Base-by-base conservation (phyloP, 1,140 invertebrate species). In the Psilanteris sp. region DNA sequence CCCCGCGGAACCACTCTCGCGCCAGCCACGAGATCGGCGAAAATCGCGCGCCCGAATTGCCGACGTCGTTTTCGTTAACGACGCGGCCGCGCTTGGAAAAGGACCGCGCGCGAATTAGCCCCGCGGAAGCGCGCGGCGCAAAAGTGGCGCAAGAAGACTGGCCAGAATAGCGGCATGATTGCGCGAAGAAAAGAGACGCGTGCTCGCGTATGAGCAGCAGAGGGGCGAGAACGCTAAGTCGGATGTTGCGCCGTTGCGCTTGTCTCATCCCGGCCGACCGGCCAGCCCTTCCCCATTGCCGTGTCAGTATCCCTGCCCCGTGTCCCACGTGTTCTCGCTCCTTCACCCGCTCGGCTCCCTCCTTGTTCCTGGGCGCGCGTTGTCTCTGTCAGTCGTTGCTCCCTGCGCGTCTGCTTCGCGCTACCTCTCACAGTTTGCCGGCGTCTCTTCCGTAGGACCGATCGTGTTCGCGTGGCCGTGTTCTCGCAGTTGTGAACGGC, bases 391-490 rank as follows among this genome's bases (percentile, higher is more conserved):
- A 14, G 26, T 13, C 71, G 62, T 22, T 71, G 80, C 82, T 83
- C 81, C 71, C 80, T 80, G 80, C 70, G 76, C 76, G 76, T 78
- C 74, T 66, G 64, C 61, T 73, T 61, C 46, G 72, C 74, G 77
- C 59, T 75, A 77, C 75, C 82, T 81, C 79, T 79, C 84, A 43
- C 64, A 86, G 85, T 86, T 79, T 75, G 81, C 83, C 83, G 83
- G 82, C 83, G 80, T 84, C 85, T 84, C 80, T 83, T 83, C 78
- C 67, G 80, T 79, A 78, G 79, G 78, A 81, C 66, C 44, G 81
- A 83, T 79, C 78, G 77, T 9, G 9, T 43, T 46, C 8, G 20
- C 22, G 48, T 22, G 54, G 54, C 4, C 20, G n/a, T 31, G 16
- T n/a, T 8, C 7, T 11, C 16, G 0, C 10, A 8, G 4, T 15